These are phyloP conservation scores for Lampropteryx suffumata DNA, from an alignment of 2,888 invertebrate species.

Conservation along the genomic window DNA sequence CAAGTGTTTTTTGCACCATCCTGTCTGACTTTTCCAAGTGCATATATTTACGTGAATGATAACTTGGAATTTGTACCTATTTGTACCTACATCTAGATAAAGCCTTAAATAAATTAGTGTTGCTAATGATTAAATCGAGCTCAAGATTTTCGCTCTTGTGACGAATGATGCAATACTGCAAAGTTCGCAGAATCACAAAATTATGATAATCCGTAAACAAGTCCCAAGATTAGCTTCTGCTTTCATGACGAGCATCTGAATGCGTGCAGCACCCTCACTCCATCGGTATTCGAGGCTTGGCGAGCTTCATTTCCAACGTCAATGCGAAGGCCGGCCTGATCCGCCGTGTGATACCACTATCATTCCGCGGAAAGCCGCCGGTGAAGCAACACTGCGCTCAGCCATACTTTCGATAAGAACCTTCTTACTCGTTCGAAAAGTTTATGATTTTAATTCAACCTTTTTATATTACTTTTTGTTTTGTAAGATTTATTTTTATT, in stretches of 20 bases:
- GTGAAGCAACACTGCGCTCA: slow-evolving; percentile 3
- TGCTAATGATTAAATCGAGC: too few relatives aligned
- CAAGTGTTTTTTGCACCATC: too few relatives aligned
- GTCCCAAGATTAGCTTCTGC: slow-evolving; percentile 1
- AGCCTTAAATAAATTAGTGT: too few relatives aligned
- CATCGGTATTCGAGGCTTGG: slow-evolving; percentile 1
- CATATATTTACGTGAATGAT: too few relatives aligned
- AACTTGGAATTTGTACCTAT: too few relatives aligned
- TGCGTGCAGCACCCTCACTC: not conserved
- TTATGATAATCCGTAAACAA: not conserved
- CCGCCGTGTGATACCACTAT: slow-evolving; percentile 20
- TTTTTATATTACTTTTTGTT: not conserved
- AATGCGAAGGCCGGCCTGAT: slow-evolving; percentile 23
- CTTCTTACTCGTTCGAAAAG: not conserved
- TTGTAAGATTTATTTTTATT: slow-evolving; percentile 9
- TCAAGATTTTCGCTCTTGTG: too few relatives aligned
- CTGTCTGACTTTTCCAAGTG: too few relatives aligned
- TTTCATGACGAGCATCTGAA: not conserved
- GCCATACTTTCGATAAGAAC: not conserved
- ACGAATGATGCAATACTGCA: not conserved
- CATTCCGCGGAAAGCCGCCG: slow-evolving; percentile 19
- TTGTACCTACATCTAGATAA: too few relatives aligned
- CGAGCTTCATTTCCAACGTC: slow-evolving; percentile 16
- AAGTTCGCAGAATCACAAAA: not conserved
- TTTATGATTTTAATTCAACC: not conserved